These are phyloP conservation scores for Pagrus major DNA, from an alignment of 2,113 vertebrate species.

Conservation along the genomic window DNA sequence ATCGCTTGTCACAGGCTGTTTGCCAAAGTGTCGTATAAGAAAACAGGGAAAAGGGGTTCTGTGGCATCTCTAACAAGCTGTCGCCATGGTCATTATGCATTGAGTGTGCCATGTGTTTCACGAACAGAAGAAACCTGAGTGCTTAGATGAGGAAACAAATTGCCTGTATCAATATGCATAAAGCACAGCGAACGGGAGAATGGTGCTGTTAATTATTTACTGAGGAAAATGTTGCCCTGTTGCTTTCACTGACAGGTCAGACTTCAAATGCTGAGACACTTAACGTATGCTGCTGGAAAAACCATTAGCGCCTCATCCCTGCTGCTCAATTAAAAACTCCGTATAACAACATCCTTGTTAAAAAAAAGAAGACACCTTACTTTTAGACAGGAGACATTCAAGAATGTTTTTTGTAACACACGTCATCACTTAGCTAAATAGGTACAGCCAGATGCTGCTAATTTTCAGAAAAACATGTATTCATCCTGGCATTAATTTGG, in stretches of 20 bases:
- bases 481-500: too few species aligned
- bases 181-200: conserved; percentile 58
- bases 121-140: conserved; percentile 62
- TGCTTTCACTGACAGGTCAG: conserved; percentile 72
- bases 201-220: conserved; percentile 75
- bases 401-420: conserved; percentile 18
- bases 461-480: conserved; percentile 30
- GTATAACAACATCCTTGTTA: conserved; percentile 12
- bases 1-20: conserved; percentile 6
- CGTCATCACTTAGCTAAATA: conserved; percentile 18
- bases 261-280: conserved; percentile 70
- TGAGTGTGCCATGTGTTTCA: conserved; percentile 57
- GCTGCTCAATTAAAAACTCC: conserved; percentile 67
- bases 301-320: conserved; percentile 51
- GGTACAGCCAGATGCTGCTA: conserved; percentile 19
- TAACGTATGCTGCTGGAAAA: conserved; percentile 63
- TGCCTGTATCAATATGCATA: conserved; percentile 72
- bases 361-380: conserved; percentile 10
- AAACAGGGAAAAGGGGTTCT: conserved; percentile 9
- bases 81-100: conserved; percentile 60
- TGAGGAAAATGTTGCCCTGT: conserved; percentile 66
- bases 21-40: conserved; percentile 24
- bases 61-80: conserved; percentile 53
- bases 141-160: conserved; percentile 71
- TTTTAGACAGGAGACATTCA: conserved; percentile 23